Evolutionary conservation across 2,888 invertebrate species (phyloP), one percentile per base, ranked within the genome.

Genomic region (Eristalis arbustorum): DNA sequence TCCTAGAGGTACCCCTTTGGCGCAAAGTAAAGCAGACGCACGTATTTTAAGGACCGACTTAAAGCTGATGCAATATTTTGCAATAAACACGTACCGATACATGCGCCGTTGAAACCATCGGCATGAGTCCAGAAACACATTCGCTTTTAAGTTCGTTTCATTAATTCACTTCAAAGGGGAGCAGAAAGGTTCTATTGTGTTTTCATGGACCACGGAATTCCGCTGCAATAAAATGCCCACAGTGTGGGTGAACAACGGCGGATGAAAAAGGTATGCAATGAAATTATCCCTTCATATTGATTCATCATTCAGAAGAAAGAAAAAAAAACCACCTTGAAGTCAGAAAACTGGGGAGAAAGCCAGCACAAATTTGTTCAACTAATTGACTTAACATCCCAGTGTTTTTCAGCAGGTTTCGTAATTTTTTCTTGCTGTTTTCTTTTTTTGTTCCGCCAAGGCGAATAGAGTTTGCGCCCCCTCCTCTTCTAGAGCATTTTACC

Each of bases 211-310:
- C 49, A 49, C n/a, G 49, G n/a, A 49, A 18, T 18, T 49, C 18
- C n/a, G 18, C 49, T 49, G 49, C 49, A 49, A 49, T 49, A 18
- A 49, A 8, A 18, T n/a, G 49, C 8, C 49, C 49, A 18, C 1
- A 1, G 49, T 49, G 49, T 8, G 18, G 49, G 18, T 0, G 14
- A 11, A 25, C 13, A 76, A 28, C 18, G 37, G 40, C 5, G n/a
- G 37, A n/a, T 13, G 34, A 56, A 56, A 77, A 57, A 10, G 71
- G 22, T 25, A 49, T 25, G 25, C 59, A 72, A 72, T 71, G 14
- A 66, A 78, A 72, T 78, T 78, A 78, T 78, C 78, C 78, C 66
- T 66, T 72, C 66, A 64, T 78, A 64, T 78, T 78, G 78, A 78
- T 66, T 72, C 72, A 78, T 64, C 71, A 72, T 25, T 59, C 28